Base-by-base conservation (phyloP, 2,113 vertebrate species). In the Rhea pennata region DNA sequence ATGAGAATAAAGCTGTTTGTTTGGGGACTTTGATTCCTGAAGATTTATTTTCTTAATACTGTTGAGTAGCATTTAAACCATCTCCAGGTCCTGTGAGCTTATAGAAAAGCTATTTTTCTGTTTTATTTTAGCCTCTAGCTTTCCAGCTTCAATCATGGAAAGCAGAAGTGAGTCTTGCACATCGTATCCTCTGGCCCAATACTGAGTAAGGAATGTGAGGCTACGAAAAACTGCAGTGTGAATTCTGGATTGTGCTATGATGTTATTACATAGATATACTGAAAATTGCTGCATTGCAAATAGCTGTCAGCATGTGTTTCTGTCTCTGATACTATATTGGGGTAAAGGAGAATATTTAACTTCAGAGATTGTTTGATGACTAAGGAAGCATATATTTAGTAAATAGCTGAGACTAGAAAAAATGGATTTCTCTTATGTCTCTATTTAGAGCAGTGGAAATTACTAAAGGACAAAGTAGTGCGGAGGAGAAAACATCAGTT, bases 181-280 rank as follows among this genome's bases (percentile, higher is more conserved):
- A 7, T 13, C 10, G 0, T 46, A 46, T 46, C 15, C 44, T 15
- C 15, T 46, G 15, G 44, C 44, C 44, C 44, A 46, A 15, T 15
- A 15, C 44, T 15, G 44, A 15, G 44, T 46, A 15, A 15, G 44
- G 51, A 39, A 6, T 2, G 1, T 0, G 13, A 1, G 4, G 54
- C 67, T 20, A 15, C 1, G 33, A 23, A 50, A 12, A 53, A 6
- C 58, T 8, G 31, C 15, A 3, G 40, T 0, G 6, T 1, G 27
- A 31, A 67, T 61, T 20, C 65, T 39, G 82, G 19, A 5, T 9
- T 2, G 3, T 29, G 44, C n/a, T 1, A 0, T 2, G 62, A 0
- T 0, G 0, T 3, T 4, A 0, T 65, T 3, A 2, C 0, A 26
- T 9, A 3, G 12, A 0, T 11, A 7, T 3, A 0, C 51, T 1